phyloP scores from a whole-genome alignment of 2,797 vertebrate genomes.

The Scyliorhinus canicula region DNA sequence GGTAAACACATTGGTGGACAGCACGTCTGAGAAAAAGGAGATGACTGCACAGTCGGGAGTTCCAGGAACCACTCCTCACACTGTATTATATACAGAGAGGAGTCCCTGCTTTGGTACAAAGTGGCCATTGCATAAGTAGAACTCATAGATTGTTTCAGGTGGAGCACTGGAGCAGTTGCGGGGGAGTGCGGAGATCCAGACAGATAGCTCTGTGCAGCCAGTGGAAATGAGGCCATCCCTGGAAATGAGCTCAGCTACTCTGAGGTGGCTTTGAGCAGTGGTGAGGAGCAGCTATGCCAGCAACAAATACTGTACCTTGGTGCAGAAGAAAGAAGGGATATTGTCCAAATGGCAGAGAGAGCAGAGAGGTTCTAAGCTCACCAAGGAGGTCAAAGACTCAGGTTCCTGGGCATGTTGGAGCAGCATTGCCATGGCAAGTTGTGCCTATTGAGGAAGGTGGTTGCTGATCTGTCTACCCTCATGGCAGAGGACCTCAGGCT shows the following conservation, averaged over 20 bases:
- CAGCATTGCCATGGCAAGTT: neutral
- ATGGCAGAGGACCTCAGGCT: neutral
- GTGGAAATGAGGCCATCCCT: neutral
- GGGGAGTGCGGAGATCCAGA: neutral
- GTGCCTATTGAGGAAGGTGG: neutral
- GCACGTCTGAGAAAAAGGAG: neutral
- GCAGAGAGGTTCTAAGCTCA: neutral
- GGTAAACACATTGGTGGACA: neutral
- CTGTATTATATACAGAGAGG: neutral
- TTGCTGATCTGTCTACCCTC: neutral
- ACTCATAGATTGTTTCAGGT: neutral
- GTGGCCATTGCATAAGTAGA: neutral
- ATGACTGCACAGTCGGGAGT: no score
- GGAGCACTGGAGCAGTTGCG: neutral
- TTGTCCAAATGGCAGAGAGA: neutral
- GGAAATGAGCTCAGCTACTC: neutral
- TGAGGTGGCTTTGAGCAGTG: no score
- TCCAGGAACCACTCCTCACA: neutral
- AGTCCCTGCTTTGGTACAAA: neutral
- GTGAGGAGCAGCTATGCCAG: neutral
- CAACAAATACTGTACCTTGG: neutral
- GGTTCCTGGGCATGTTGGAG: neutral
- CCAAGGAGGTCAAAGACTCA: neutral
- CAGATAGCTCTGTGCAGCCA: neutral
- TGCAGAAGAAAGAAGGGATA: neutral